phyloP scores from a whole-genome alignment of 2,888 invertebrate species.

The Drosophila testacea region DNA sequence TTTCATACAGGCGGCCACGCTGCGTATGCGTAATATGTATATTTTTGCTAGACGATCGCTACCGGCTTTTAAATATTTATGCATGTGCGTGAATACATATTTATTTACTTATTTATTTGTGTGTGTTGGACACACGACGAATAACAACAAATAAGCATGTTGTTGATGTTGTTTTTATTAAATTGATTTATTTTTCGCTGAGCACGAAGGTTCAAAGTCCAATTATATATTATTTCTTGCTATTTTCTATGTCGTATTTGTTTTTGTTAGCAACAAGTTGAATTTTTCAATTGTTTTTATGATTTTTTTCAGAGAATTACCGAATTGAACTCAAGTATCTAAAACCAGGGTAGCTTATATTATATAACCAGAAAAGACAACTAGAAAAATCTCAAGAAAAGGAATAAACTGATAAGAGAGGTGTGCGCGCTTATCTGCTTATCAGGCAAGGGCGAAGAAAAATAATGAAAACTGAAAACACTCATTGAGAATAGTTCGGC shows the following conservation, averaged over 20 bases:
- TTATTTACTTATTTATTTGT: constrained; percentile 19
- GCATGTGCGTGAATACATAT: constrained; percentile 19
- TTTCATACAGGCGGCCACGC: constrained; percentile 47
- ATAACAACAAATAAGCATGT: constrained; percentile 14
- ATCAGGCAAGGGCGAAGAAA: background rate
- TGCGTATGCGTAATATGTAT: constrained; percentile 63
- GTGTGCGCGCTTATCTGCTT: constrained; percentile 27
- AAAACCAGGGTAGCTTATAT: constrained; percentile 8
- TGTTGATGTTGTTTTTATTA: constrained; percentile 20
- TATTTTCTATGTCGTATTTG: constrained; percentile 11
- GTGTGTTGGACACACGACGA: constrained; percentile 6
- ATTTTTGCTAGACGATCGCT: constrained; percentile 54
- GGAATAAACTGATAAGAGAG: constrained; percentile 42
- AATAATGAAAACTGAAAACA: background rate
- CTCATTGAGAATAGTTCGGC: constrained; percentile 10
- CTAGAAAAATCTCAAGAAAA: constrained; percentile 15
- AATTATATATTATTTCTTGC: constrained; percentile 22
- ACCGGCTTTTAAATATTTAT: constrained; percentile 70
- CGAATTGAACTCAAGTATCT: background rate
- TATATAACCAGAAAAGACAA: constrained; percentile 39
- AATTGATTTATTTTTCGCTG: constrained; percentile 46
- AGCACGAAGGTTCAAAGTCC: constrained; percentile 70
- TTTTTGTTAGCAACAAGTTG: background rate
- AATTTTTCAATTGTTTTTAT: background rate
- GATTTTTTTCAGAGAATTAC: background rate